Base-by-base conservation (phyloP, 1,140 invertebrate genomes). In the Lordiphosa collinella region DNA sequence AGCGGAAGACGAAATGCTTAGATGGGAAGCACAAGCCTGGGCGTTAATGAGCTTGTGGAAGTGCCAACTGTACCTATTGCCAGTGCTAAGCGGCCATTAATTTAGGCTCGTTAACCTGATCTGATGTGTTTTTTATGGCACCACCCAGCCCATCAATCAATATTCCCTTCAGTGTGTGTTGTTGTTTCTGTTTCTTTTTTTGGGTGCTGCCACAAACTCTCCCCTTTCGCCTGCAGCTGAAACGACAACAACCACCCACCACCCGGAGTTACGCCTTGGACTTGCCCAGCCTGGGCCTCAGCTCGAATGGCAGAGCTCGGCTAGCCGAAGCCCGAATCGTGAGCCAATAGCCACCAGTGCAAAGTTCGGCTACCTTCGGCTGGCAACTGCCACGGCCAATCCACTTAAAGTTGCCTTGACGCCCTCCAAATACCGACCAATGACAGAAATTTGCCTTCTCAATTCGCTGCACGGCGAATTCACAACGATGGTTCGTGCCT, bases 131-230 rank as follows among this genome's bases (percentile, higher is more conserved):
- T 25, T 11, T 12, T 7, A 40, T 40, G 9, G 8, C 7, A 29
- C 31, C 7, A 22, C 13, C 37, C 10, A 31, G 55, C 54, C 55
- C 64, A 68, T 79, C 74, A 79, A 80, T 79, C 74, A 79, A 79
- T 79, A 78, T 65, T 65, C 36, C 58, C 25, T 29, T n/a, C n/a
- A n/a, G n/a, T n/a, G n/a, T n/a, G n/a, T n/a, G 11, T n/a, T 13
- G 11, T 31, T 25, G 22, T 1, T 8, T 5, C 25, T 12, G n/a
- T n/a, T n/a, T n/a, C n/a, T n/a, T n/a, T n/a, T n/a, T n/a, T n/a
- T n/a, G 4, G 8, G 4, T n/a, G 10, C 16, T 43, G 16, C 18
- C 14, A 51, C 52, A 57, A 63, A 61, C 31, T 41, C 58, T 49
- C 58, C 58, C 59, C 58, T 55, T 54, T 40, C 29, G 12, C 16